Base-by-base conservation (phyloP, 2,888 invertebrate genomes). In the Eristalinus aeneus region DNA sequence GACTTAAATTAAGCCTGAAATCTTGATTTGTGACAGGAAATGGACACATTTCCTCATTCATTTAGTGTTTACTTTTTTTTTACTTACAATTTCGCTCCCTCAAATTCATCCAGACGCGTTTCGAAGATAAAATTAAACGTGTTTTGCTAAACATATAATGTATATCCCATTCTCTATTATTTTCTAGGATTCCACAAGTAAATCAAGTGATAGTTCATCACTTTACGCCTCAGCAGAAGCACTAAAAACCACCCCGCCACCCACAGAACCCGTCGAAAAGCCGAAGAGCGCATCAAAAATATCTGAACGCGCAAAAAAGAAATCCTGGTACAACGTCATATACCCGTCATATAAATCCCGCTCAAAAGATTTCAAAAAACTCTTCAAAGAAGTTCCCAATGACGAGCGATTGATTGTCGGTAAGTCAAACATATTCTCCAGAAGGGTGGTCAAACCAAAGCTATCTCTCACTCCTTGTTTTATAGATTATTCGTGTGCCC, bases 401-500 rank as follows among this genome's bases (percentile, higher is more conserved):
- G 97, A 98, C 90, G 98, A 98, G 92, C 94, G 98, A 89, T 95
- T 98, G 88, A 96, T 98, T 91, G 98, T 98, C 89, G 98, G 98
- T 98, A 92, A 94, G 82, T 78, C 32, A 1, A 31, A 20, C 9
- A 31, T 31, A 1, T 31, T 12, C 31, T 4, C 23, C 36, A 16
- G 16, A 9, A 27, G 16, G 2, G n/a, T 46, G 31, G 16, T 64
- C 22, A 36, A 58, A 39, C 16, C 65, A 20, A 20, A 65, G 20
- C 27, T 8, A 54, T 46, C 74, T 65, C 36, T 3, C 65, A 8
- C n/a, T 16, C 46, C 1, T 6, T 16, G 1, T 16, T 53, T 93
- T 94, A 67, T 93, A 98, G 99, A 99, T 94, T 99, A 99, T 93
- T 98, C 98, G 16, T 99, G 99, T 94, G 99, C 99, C 9, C 94